Conservation (phyloP, 1,140 invertebrate species). For the Drosophila obscura region DNA sequence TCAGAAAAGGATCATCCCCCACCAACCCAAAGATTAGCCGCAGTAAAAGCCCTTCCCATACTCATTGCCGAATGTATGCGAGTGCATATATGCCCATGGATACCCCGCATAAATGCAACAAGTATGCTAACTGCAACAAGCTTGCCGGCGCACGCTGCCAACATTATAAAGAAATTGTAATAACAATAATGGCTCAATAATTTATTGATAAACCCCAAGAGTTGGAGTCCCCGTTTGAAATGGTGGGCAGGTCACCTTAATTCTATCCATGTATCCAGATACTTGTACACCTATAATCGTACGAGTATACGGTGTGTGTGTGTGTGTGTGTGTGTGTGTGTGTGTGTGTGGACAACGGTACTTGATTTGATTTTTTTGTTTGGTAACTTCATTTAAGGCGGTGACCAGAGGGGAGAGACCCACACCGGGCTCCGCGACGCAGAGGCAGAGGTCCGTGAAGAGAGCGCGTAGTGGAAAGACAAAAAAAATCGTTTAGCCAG, state of each 20-base stretch:
- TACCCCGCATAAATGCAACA: slow-evolving; percentile 19
- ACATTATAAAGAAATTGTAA: slow-evolving; percentile 83
- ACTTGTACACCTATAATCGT: slow-evolving; percentile 26
- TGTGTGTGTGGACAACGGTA: slow-evolving; percentile 70
- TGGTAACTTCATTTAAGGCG: slow-evolving; percentile 79
- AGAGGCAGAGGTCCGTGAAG: slow-evolving; percentile 3
- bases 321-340: slow-evolving; percentile 42
- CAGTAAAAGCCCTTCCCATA: not conserved
- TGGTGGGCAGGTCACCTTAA: slow-evolving; percentile 69
- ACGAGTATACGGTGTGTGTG: slow-evolving; percentile 20
- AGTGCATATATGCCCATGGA: not conserved
- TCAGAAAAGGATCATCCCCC: no score
- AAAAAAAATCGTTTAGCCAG: slow-evolving; percentile 61
- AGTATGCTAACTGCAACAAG: slow-evolving; percentile 50
- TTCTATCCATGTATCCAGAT: slow-evolving; percentile 55
- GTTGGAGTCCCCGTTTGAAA: slow-evolving; percentile 49
- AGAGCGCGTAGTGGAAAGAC: slow-evolving; percentile 61
- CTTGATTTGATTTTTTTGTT: slow-evolving; percentile 76
- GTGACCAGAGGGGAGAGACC: not conserved
- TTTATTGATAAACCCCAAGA: slow-evolving; percentile 77
- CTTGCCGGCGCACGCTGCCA: slow-evolving; percentile 72
- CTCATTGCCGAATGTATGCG: not conserved
- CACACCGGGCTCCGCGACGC: no score
- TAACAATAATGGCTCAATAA: slow-evolving; percentile 83
- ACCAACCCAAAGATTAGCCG: no score